These are phyloP conservation scores for Tiliacea aurago DNA, from an alignment of 2,888 invertebrate species.

Conservation along the genomic window DNA sequence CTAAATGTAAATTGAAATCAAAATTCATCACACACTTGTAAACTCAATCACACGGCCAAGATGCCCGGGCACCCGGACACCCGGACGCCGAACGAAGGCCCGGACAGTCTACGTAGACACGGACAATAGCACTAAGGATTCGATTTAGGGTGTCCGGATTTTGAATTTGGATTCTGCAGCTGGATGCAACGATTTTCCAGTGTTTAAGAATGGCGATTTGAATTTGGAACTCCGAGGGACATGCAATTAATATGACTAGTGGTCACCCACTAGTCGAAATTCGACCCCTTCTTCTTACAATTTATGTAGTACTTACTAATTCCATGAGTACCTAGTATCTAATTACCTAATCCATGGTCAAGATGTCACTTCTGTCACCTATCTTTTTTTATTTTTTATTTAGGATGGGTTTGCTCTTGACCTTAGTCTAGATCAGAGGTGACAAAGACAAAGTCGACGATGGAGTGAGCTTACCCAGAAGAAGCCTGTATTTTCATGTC, in stretches of 20 bases:
- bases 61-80: slow-evolving; percentile 49
- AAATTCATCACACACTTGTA: slow-evolving; percentile 74
- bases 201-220: not conserved
- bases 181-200: slow-evolving; percentile 9
- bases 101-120: slow-evolving; percentile 47
- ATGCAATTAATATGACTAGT: not conserved
- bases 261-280: too few relatives aligned
- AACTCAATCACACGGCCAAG: slow-evolving; percentile 69
- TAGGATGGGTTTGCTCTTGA: too few relatives aligned
- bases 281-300: too few relatives aligned
- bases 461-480: too few relatives aligned
- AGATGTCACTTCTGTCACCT: too few relatives aligned
- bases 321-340: too few relatives aligned
- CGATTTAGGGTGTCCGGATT: slow-evolving; percentile 57
- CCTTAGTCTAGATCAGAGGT: too few relatives aligned
- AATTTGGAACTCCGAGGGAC: not conserved
- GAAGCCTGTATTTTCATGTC: too few relatives aligned
- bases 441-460: too few relatives aligned
- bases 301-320: too few relatives aligned
- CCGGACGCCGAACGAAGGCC: slow-evolving; percentile 34
- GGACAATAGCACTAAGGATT: slow-evolving; percentile 59
- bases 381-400: too few relatives aligned
- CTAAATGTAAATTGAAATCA: slow-evolving; percentile 72
- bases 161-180: slow-evolving; percentile 42
- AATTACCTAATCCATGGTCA: too few relatives aligned